Evolutionary conservation across 2,888 invertebrate genomes (phyloP), one percentile per base, ranked within the genome.

Genomic region (Drosophila birchii): DNA sequence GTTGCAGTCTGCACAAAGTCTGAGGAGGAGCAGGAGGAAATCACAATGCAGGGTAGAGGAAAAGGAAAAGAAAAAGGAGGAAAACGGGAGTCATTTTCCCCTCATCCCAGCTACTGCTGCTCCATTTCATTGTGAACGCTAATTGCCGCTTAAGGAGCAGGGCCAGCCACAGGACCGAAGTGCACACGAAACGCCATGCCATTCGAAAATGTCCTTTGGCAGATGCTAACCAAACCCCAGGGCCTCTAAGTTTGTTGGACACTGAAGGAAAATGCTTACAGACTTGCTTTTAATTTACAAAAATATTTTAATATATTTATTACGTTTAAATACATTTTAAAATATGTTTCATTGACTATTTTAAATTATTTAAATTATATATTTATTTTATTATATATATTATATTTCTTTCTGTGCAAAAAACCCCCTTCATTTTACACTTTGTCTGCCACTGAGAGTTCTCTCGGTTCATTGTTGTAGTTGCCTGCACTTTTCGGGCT

Each of bases 101-200:
- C 41, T 14, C 38, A 38, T n/a, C 16, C 66, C 34, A 23, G 23
- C 44, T 44, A 1, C 32, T 23, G n/a, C 12, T 29, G 14, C 26
- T 36, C 14, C 64, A 44, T 64, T 74, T 74, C 68, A 80, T 85
- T 83, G 86, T 80, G 60, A 77, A 67, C 86, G 80, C 80, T 86
- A 86, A 86, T 86, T 86, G 86, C 80, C 80, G 78, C 80, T 81
- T 80, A 86, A 86, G 83, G 67, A 79, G 76, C 59, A 51, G 55
- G 41, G 68, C 49, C 59, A 67, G 55, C 68, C 70, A 47, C 68
- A 43, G 38, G 56, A 29, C 76, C 70, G 70, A 45, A 43, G 68
- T 54, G 55, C 57, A 66, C 75, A 71, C 69, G 56, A 39, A 57
- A 51, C 54, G 34, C 64, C 63, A 53, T 23, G 59, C 60, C 64